phyloP scores from a whole-genome alignment of 2,797 vertebrate genomes.

The Pangasius mekongensis region DNA sequence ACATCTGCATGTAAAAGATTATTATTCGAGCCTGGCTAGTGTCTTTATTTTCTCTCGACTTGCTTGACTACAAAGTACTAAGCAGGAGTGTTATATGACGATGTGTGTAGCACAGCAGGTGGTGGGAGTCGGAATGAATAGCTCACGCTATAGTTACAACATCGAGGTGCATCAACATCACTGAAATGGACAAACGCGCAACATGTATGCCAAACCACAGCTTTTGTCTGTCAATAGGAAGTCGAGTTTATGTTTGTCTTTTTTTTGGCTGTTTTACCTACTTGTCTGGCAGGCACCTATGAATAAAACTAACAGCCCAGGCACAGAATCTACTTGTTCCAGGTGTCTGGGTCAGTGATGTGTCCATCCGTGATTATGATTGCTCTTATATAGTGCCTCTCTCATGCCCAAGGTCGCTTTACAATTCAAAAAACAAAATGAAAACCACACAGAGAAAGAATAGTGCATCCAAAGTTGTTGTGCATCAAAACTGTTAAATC shows the following conservation, averaged over 20 bases:
- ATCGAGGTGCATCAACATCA: too few species aligned
- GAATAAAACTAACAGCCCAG: neutral
- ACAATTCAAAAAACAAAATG: neutral
- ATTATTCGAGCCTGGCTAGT: neutral
- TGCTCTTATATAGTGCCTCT: neutral
- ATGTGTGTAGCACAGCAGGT: neutral
- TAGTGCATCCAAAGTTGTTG: neutral
- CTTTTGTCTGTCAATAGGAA: neutral
- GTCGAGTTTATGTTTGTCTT: neutral
- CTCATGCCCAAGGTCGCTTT: neutral
- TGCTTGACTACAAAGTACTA: neutral
- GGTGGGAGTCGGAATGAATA: neutral
- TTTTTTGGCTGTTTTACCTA: neutral
- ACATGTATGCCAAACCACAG: too few species aligned
- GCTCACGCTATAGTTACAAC: neutral
- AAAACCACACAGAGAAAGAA: neutral
- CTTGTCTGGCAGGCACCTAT: neutral
- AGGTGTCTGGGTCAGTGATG: neutral
- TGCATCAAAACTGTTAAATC: neutral
- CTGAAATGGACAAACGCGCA: too few species aligned
- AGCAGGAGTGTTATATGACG: neutral
- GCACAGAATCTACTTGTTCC: neutral
- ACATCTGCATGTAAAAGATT: neutral
- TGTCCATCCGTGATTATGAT: neutral
- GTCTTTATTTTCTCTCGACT: neutral